Evolutionary conservation across 2,113 vertebrate genomes (phyloP).

Genomic region (Colius striatus): DNA sequence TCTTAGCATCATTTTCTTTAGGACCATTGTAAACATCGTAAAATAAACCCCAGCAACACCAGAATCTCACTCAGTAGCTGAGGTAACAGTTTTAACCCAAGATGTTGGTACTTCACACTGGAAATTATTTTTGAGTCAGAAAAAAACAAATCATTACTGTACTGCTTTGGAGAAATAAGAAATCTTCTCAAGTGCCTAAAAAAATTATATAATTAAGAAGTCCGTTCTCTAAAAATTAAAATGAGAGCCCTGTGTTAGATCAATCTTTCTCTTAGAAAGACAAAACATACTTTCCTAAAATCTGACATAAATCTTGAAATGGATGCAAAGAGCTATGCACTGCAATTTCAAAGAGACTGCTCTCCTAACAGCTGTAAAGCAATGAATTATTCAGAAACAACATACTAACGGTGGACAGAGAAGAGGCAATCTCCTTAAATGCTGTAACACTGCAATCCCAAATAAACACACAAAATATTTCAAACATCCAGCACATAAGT

Average conservation of each 20-base stretch:
- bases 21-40: neutral
- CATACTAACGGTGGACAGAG: neutral
- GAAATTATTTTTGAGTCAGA: neutral
- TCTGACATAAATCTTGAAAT: neutral
- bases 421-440: neutral
- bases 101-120: neutral
- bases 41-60: neutral
- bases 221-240: neutral
- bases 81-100: neutral
- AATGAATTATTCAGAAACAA: neutral
- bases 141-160: neutral
- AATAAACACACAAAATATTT: neutral
- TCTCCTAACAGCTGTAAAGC: neutral
- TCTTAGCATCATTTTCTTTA: neutral
- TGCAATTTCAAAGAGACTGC: neutral
- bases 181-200: neutral
- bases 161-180: neutral
- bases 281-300: neutral
- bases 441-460: neutral
- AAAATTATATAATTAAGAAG: neutral
- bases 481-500: neutral
- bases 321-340: neutral
- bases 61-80: neutral
- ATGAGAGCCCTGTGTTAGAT: neutral
- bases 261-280: neutral